A percentile compares a stretch with the other conserved stretches of the same genome.
Conservation (phyloP, 37 sponge, comb jelly and placozoan genomes). For the Aplysina aerophoba region DNA sequence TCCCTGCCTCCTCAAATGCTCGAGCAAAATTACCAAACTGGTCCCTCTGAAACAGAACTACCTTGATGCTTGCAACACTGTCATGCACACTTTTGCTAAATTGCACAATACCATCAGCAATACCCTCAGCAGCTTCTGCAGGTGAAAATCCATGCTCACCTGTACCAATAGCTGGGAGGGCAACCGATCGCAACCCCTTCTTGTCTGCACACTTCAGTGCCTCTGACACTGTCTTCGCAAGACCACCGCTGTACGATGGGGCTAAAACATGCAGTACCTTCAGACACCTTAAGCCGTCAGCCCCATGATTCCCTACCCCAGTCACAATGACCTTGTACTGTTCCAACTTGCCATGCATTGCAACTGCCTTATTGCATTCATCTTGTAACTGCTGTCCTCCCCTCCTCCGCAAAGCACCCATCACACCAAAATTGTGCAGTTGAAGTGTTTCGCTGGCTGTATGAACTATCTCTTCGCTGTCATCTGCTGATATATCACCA, state of each 20-base stretch:
- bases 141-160: not conserved
- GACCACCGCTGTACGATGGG: not conserved
- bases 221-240: not conserved
- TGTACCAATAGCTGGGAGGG: constrained; percentile 39
- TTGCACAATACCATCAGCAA: not conserved
- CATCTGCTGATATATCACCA: constrained; percentile 31
- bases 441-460: not conserved
- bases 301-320: not conserved
- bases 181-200: not conserved
- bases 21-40: not conserved
- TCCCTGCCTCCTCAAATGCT: not conserved
- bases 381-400: constrained; percentile 15
- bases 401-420: not conserved
- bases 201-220: constrained; percentile 22
- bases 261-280: constrained; percentile 21
- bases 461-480: constrained; percentile 21
- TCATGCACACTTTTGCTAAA: not conserved
- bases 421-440: constrained; percentile 10
- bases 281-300: constrained; percentile 3
- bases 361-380: not conserved
- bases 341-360: not conserved
- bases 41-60: constrained; percentile 9
- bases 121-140: not conserved
- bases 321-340: not conserved
- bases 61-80: not conserved